phyloP scores from a whole-genome alignment of 1,140 invertebrate species.

The Oryctes rhinoceros region DNA sequence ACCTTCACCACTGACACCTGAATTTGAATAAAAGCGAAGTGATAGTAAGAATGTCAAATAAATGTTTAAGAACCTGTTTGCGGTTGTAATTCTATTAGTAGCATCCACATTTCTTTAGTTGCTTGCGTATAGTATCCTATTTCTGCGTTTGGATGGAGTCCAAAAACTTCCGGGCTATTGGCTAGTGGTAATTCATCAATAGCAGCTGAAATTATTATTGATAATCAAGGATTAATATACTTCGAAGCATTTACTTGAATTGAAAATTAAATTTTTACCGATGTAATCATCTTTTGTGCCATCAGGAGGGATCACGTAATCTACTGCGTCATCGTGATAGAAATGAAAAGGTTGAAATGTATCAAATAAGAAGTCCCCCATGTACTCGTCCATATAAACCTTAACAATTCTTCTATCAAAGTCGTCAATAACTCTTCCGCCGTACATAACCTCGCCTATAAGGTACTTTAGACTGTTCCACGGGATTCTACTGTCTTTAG shows the following conservation, averaged over 20 bases:
- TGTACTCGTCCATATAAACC: conserved; percentile 92
- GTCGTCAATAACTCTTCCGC: conserved; percentile 88
- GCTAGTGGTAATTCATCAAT: conserved; percentile 78
- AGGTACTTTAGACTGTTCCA: conserved; percentile 92
- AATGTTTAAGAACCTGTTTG: conserved; percentile 72
- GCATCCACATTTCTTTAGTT: conserved; percentile 82
- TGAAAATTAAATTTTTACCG: conserved; percentile 60
- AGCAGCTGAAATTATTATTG: conserved; percentile 60
- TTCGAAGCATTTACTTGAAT: background rate
- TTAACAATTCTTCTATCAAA: conserved; percentile 86
- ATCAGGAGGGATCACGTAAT: conserved; percentile 80
- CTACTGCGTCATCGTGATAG: conserved; percentile 76
- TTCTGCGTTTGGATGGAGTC: conserved; percentile 91
- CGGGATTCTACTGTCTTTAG: conserved; percentile 73
- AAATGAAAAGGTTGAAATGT: conserved; percentile 90
- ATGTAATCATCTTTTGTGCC: conserved; percentile 77
- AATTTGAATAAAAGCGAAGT: background rate
- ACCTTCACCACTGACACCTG: conserved; percentile 66
- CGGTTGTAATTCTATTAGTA: conserved; percentile 86
- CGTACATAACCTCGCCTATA: conserved; percentile 94
- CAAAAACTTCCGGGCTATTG: conserved; percentile 87
- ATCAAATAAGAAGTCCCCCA: conserved; percentile 92
- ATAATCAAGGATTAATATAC: conserved; percentile 32
- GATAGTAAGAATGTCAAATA: background rate
- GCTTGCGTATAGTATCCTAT: conserved; percentile 90